Percentiles rank a stretch among this genome's conserved stretches.
Evolutionary conservation across 2,888 invertebrate species (phyloP).

Genomic region (Coleophora deauratella): DNA sequence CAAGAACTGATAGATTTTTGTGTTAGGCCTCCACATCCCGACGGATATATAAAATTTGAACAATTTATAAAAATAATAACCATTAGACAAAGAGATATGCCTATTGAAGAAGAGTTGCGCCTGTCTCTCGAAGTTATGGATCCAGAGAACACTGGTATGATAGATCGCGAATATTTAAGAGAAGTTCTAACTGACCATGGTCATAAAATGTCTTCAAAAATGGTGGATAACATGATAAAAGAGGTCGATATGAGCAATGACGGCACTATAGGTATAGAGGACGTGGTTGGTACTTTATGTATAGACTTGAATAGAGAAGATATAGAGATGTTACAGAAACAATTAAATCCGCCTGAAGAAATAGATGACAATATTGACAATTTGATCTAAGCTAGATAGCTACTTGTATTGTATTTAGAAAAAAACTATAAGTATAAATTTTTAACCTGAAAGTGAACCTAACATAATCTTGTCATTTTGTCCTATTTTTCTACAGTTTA

Average conservation of each 20-base stretch:
- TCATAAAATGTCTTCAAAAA: conserved; percentile 42
- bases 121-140: conserved; percentile 47
- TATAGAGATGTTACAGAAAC: conserved; percentile 31
- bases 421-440: too few relatives aligned
- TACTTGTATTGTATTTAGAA: too few relatives aligned
- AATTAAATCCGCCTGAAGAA: conserved; percentile 5
- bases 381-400: background rate
- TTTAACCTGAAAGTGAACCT: too few relatives aligned
- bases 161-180: conserved; percentile 48
- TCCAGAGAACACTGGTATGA: conserved; percentile 35
- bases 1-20: conserved; percentile 50
- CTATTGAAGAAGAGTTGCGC: conserved; percentile 52
- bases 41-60: conserved; percentile 51
- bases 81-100: conserved; percentile 47
- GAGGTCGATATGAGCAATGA: conserved; percentile 60
- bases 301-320: conserved; percentile 59
- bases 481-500: too few relatives aligned
- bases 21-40: conserved; percentile 48
- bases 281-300: conserved; percentile 59
- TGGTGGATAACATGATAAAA: conserved; percentile 49
- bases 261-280: conserved; percentile 57
- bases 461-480: too few relatives aligned
- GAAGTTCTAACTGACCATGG: conserved; percentile 44
- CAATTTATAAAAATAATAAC: conserved; percentile 60
- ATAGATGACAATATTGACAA: conserved; percentile 5